Percentiles rank a stretch among this genome's conserved stretches.
Evolutionary conservation across 1,140 invertebrate genomes (phyloP).

Genomic region (Dendrolimus punctatus): DNA sequence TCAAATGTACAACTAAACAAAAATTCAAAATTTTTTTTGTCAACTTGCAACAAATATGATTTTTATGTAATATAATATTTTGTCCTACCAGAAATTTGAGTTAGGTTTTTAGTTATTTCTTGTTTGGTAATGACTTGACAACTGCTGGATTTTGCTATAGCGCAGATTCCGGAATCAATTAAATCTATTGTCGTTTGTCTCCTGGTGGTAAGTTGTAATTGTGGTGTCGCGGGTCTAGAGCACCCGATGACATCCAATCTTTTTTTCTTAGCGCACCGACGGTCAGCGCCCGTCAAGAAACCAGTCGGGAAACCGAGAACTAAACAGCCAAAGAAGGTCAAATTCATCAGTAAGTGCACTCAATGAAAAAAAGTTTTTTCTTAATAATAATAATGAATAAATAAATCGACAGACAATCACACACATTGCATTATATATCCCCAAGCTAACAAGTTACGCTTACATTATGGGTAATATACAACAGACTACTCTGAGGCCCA

Average conservation of each 20-base stretch:
- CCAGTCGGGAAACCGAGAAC: constrained; percentile 81
- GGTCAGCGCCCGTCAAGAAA: constrained; percentile 83
- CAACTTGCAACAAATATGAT: no score
- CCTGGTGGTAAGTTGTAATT: constrained; percentile 12
- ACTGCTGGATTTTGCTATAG: background rate
- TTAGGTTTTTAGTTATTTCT: no score
- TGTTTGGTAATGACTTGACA: background rate
- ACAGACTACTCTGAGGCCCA: no score
- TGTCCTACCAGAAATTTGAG: no score
- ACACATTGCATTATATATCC: no score
- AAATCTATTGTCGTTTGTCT: constrained; percentile 19
- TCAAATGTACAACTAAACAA: no score
- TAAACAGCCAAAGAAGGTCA: constrained; percentile 88
- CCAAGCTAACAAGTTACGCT: no score
- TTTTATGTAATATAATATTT: no score
- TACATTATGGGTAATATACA: no score
- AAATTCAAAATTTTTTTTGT: no score
- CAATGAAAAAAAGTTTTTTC: background rate
- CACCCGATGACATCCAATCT: constrained; percentile 20
- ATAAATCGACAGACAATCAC: no score
- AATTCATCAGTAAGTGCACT: constrained; percentile 87
- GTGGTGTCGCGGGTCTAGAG: constrained; percentile 16
- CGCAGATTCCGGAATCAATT: background rate
- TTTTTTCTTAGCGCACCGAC: constrained; percentile 72
- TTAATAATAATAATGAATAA: background rate